Conservation (phyloP, 2,888 invertebrate genomes). For the Eristalis pertinax region DNA sequence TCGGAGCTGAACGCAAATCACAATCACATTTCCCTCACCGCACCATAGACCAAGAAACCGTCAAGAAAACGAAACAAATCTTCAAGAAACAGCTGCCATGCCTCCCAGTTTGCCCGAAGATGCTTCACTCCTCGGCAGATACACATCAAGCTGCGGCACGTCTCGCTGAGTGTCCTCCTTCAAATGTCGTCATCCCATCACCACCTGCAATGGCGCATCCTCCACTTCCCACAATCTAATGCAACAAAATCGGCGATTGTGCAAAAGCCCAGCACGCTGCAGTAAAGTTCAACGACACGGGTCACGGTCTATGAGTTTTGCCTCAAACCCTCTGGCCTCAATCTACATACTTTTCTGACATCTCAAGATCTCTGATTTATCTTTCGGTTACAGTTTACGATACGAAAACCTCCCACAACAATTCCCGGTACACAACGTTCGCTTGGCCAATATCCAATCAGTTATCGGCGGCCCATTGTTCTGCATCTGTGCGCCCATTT, state of each 20-base stretch:
- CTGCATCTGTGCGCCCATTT: constrained; percentile 52
- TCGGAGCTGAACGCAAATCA: too few relatives aligned
- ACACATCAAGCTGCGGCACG: background rate
- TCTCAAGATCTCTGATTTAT: constrained; percentile 44
- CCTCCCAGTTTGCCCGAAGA: background rate
- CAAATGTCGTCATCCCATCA: background rate
- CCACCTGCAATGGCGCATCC: background rate
- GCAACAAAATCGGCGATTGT: background rate
- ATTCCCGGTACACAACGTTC: constrained; percentile 8
- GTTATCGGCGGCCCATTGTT: constrained; percentile 59
- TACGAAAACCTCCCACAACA: constrained; percentile 21
- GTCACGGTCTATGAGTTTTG: constrained; percentile 34
- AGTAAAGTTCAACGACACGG: constrained; percentile 39
- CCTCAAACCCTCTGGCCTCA: constrained; percentile 39
- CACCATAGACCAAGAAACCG: too few relatives aligned
- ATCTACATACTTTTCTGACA: constrained; percentile 57
- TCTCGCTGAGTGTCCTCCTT: background rate
- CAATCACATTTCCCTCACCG: too few relatives aligned
- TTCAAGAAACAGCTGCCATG: too few relatives aligned
- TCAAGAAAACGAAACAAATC: too few relatives aligned
- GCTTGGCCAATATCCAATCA: constrained; percentile 67
- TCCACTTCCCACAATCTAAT: background rate
- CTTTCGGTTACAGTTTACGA: constrained; percentile 33
- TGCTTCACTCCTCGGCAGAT: background rate
- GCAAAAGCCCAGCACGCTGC: background rate